Base-by-base conservation (phyloP, 2,113 vertebrate species). In the Pituophis catenifer region DNA sequence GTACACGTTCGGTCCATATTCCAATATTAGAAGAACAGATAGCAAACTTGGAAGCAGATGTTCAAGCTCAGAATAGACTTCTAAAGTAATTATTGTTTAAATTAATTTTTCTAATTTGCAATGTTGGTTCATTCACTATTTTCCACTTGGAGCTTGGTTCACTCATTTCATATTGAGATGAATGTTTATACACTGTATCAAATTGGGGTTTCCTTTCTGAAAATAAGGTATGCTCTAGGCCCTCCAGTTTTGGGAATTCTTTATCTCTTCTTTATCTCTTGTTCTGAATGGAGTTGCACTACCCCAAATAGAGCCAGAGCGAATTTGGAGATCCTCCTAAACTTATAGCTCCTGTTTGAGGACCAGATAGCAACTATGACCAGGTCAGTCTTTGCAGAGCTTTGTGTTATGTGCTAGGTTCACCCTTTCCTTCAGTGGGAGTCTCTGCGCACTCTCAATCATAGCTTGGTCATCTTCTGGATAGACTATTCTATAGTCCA, bases 1-100 rank as follows among this genome's bases (percentile, higher is more conserved):
- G 92, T 44, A 95, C 97, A 38, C 96, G 93, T 88, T 96, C 97
- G 93, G 96, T 96, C 94, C 98, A 85, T 93, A 95, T 98, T 91
- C 97, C 98, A 0, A 93, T 98, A 93, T 94, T 99, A 97, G 98
- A 98, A 94, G 98, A 99, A 93, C 98, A 98, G 70, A 98, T 99
- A 93, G 94, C 96, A 94, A 98, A 97, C 92, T 97, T 99, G 95
- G 98, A 99, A 97, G 98, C 97, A 85, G 98, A 99, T 95, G 96
- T 99, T 97, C 98, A 98, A 96, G 96, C 97, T 96, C 98, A 98
- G 96, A 97, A 98, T 95, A 97, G 98, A 97, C 97, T 98, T 94
- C 97, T 99, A 59, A 98, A 98, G 99, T 99, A 98, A 24, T 33
- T 94, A 94, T 93, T 89, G 19, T 75, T 57, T 23, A 12, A 38